Conservation (phyloP, 2,888 invertebrate genomes). For the Embidobia sp. region DNA sequence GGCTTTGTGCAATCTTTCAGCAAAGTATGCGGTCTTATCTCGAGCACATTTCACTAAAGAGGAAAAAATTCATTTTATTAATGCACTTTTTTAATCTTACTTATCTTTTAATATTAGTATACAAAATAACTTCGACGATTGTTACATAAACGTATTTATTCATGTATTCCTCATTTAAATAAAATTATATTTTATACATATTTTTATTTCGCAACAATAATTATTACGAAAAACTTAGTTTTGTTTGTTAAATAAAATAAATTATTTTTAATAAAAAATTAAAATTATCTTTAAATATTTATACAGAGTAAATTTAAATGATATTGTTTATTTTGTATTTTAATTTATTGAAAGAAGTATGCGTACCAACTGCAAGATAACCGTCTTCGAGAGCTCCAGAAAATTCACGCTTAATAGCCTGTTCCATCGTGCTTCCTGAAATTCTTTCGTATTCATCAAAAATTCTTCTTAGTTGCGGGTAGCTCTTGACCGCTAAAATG, state of each 20-base stretch:
- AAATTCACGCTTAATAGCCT: constrained; percentile 91
- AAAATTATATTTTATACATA: no score
- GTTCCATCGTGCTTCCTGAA: constrained; percentile 90
- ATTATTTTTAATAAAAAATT: no score
- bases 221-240: no score
- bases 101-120: not conserved
- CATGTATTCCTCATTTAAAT: no score
- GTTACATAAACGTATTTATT: no score
- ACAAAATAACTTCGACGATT: no score
- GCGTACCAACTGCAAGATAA: constrained; percentile 87
- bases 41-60: constrained; percentile 89
- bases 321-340: no score
- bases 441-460: constrained; percentile 89
- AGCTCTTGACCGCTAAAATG: constrained; percentile 91
- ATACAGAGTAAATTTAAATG: no score
- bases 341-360: not conserved
- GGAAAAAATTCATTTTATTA: constrained; percentile 1
- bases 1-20: constrained; percentile 91
- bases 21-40: constrained; percentile 92
- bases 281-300: no score
- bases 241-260: no score
- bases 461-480: constrained; percentile 85
- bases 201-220: no score
- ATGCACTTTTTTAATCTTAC: not conserved
- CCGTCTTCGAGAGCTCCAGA: constrained; percentile 90